Conservation (phyloP, 2,888 invertebrate species). For the Tortricodes alternella region DNA sequence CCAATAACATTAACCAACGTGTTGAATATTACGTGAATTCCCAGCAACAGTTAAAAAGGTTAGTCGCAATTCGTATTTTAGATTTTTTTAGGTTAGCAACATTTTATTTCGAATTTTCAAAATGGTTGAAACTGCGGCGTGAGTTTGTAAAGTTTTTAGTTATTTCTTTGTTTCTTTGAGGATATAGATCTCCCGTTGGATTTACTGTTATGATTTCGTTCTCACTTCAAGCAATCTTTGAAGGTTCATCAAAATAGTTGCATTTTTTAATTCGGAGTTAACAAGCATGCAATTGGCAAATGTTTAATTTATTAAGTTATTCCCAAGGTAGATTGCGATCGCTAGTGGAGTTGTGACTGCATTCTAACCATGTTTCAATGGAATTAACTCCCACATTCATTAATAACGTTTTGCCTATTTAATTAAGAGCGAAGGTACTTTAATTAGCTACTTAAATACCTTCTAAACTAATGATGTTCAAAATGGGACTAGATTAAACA, state of each 20-base stretch:
- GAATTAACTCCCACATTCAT: background rate
- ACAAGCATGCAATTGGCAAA: background rate
- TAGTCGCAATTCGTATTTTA: slow-evolving; percentile 7
- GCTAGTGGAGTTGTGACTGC: background rate
- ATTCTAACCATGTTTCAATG: background rate
- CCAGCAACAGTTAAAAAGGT: slow-evolving; percentile 13
- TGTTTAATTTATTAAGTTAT: slow-evolving; percentile 8
- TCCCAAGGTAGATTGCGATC: slow-evolving; percentile 1
- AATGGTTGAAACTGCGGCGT: background rate
- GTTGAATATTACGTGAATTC: slow-evolving; percentile 20
- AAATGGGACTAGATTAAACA: too few species aligned
- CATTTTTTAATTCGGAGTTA: background rate
- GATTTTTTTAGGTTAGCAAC: slow-evolving; percentile 8
- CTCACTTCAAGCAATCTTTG: slow-evolving; percentile 16
- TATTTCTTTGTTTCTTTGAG: slow-evolving; percentile 8
- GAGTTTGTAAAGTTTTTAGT: slow-evolving; percentile 13
- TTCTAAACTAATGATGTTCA: too few species aligned
- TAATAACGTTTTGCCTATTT: background rate
- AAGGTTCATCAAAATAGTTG: slow-evolving; percentile 6
- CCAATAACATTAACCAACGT: slow-evolving; percentile 5
- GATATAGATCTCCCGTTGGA: slow-evolving; percentile 22
- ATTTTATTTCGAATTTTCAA: background rate
- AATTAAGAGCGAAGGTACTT: background rate
- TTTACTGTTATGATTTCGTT: slow-evolving; percentile 20
- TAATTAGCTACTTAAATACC: too few species aligned